Evolutionary conservation across 2,113 vertebrate genomes (phyloP).

Genomic region (Zingel zingel): DNA sequence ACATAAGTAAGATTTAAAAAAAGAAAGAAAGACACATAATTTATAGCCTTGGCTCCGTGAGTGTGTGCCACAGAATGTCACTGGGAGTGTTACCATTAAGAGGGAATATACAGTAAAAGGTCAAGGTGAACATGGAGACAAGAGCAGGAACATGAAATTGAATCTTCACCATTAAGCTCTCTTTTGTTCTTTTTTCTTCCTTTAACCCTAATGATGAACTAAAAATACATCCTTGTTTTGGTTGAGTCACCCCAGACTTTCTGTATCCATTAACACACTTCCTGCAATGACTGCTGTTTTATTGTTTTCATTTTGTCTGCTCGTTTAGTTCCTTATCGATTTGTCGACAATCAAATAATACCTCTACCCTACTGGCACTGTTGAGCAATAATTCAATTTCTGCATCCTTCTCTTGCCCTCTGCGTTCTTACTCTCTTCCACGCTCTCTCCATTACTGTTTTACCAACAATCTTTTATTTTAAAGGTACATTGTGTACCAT

Average conservation of each 20-base stretch:
- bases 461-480: not conserved
- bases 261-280: slow-evolving; percentile 16
- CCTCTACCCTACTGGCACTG: not conserved
- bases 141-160: not conserved
- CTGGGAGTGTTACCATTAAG: slow-evolving; percentile 10
- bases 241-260: not conserved
- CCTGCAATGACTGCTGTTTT: slow-evolving; percentile 4
- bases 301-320: not conserved
- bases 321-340: slow-evolving; percentile 17
- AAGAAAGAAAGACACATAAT: slow-evolving; percentile 17
- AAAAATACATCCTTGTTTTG: slow-evolving; percentile 9
- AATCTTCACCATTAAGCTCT: not conserved
- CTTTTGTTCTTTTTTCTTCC: not conserved
- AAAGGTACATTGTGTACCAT: too few relatives aligned
- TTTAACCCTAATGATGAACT: not conserved
- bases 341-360: not conserved
- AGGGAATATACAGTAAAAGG: slow-evolving; percentile 35
- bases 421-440: not conserved
- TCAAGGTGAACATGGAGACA: slow-evolving; percentile 52
- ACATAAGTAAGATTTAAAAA: slow-evolving; percentile 11
- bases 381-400: slow-evolving; percentile 34
- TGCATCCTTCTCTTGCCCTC: slow-evolving; percentile 21
- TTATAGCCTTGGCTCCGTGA: slow-evolving; percentile 39
- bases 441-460: not conserved
- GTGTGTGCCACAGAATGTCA: slow-evolving; percentile 21